Base-by-base conservation (phyloP, 2,797 vertebrate species). In the Micrastur ruficollis region DNA sequence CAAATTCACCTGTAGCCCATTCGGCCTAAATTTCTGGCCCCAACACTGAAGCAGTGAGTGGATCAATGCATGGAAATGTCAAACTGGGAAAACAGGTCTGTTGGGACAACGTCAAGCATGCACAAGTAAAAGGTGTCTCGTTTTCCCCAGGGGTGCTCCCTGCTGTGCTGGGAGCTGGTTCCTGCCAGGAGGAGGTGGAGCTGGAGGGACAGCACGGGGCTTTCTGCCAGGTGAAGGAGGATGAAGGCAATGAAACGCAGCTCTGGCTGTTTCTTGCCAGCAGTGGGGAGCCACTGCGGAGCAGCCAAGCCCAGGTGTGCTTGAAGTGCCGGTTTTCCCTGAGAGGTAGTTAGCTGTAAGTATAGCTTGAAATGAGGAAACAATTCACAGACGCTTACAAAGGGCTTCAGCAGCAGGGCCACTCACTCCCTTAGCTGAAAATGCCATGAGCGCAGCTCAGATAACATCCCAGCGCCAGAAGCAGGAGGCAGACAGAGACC, bases 71-170 rank as follows among this genome's bases (percentile, higher is more conserved):
- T 46, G 78, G 92, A 75, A 79, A 78, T 9, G 21, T 38, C 90
- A 31, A 7, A 93, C 92, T 62, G 90, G 96, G 95, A 66, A 1
- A 95, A 95, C 86, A 47, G 95, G 95, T 95, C 95, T 73, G 90
- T 12, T 59, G 91, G 91, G 89, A 61, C 3, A 0, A 4, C 1
- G 1, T 32, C 22, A 6, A 22, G 93, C 72, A 18, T 1, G 12
- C 47, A 46, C 12, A 50, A 49, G 21, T 14, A 67, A 14, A 27
- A 56, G 87, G 36, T 53, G 73, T 23, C 76, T 65, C 0, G 5
- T 31, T 67, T 68, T 68, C 90, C 75, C 31, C 44, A 10, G 55
- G 67, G 68, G 22, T 47, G 49, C 90, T 50, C 52, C 67, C 19
- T 1, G 26, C 59, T 16, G 53, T 3, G 58, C 79, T 1, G 6